Percentiles rank a stretch among this genome's conserved stretches.
Evolutionary conservation across 2,113 vertebrate species (phyloP).

Genomic region (Eira barbara): DNA sequence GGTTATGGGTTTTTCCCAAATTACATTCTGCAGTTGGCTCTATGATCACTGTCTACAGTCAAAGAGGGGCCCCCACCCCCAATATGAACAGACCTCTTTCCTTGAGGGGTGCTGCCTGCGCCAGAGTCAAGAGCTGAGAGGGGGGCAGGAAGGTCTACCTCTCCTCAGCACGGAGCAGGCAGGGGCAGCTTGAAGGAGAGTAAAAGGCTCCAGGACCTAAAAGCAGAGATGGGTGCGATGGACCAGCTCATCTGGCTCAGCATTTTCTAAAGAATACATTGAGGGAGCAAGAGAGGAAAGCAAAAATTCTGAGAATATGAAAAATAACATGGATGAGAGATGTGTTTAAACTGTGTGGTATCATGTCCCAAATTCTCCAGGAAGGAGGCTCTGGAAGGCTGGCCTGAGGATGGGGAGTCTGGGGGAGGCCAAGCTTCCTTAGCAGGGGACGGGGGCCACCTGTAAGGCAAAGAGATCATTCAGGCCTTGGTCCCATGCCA

Average conservation of each 20-base stretch:
- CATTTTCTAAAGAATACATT: not conserved
- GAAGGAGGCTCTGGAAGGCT: fast-evolving
- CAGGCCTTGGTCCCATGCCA: too few species aligned
- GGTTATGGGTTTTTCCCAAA: not conserved
- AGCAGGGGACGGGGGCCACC: fast-evolving
- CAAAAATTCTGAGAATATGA: not conserved
- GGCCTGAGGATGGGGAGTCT: fast-evolving
- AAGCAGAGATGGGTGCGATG: not conserved
- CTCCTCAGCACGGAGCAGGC: fast-evolving
- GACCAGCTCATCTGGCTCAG: fast-evolving
- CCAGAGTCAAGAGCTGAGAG: not conserved
- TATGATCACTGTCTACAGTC: not conserved
- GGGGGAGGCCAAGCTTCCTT: not conserved
- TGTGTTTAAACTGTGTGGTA: fast-evolving
- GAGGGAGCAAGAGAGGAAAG: not conserved
- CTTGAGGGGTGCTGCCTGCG: fast-evolving
- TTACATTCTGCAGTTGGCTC: not conserved
- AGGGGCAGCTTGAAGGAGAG: fast-evolving
- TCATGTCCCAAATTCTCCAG: fast-evolving
- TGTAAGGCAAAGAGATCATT: not conserved
- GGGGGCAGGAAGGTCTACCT: fast-evolving
- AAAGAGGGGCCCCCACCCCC: too few species aligned
- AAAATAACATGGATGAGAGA: fast-evolving
- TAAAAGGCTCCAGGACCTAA: not conserved
- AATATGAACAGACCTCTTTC: fast-evolving